Percentiles rank a stretch among this genome's conserved stretches.
These are phyloP conservation scores for Drosophila ezoana DNA, from an alignment of 2,888 invertebrate genomes.

Conservation along the genomic window DNA sequence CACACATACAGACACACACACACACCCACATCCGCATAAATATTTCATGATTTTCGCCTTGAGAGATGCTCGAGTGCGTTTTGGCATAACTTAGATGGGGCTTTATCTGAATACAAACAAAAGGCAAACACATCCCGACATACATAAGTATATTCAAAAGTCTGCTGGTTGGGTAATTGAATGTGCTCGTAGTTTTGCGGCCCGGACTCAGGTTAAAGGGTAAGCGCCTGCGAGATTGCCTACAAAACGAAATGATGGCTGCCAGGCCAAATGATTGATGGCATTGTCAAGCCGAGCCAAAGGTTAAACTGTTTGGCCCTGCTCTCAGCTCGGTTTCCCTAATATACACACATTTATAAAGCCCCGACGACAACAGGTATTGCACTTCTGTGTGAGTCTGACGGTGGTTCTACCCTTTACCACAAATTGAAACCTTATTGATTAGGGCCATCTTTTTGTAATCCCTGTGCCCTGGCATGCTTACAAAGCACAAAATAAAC, in stretches of 20 bases:
- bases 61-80: slow-evolving; percentile 64
- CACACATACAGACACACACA: slow-evolving; percentile 52
- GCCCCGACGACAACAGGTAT: slow-evolving; percentile 58
- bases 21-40: slow-evolving; percentile 62
- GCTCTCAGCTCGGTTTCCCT: slow-evolving; percentile 13
- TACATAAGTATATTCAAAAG: slow-evolving; percentile 1
- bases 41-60: slow-evolving; percentile 67
- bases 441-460: slow-evolving; percentile 15
- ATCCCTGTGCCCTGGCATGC: background rate
- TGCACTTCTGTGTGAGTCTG: background rate
- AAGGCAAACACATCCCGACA: slow-evolving; percentile 17
- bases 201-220: slow-evolving; percentile 42
- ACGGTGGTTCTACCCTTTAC: background rate
- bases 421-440: slow-evolving; percentile 41
- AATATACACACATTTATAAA: slow-evolving; percentile 47
- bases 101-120: slow-evolving; percentile 53
- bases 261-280: slow-evolving; percentile 56
- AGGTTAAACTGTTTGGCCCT: slow-evolving; percentile 67
- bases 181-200: slow-evolving; percentile 44
- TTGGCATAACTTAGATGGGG: slow-evolving; percentile 67
- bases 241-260: slow-evolving; percentile 63
- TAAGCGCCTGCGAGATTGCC: slow-evolving; percentile 69
- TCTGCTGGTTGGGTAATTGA: slow-evolving; percentile 64
- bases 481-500: background rate
- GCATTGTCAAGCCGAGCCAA: slow-evolving; percentile 46